Percentiles rank a stretch among this genome's conserved stretches.
phyloP scores from a whole-genome alignment of 2,113 vertebrate genomes.

The Syrrhaptes paradoxus region DNA sequence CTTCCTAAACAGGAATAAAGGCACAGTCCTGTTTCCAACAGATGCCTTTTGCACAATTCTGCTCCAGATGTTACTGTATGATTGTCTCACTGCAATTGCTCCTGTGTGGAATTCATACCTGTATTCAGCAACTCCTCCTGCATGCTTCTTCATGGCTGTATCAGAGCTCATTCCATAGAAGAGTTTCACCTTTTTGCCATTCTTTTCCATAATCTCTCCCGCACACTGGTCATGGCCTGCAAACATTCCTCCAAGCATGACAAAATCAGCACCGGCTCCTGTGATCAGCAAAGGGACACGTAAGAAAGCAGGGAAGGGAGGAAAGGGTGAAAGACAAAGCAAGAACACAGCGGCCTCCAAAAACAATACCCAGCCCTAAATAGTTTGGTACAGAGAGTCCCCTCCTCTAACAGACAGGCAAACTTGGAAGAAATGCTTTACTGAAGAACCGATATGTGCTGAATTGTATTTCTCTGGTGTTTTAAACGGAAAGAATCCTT shows the following conservation, averaged over 20 bases:
- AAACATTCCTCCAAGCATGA: conserved; percentile 98
- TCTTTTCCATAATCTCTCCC: conserved; percentile 90
- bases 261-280: conserved; percentile 97
- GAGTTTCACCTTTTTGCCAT: conserved; percentile 93
- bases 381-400: neutral
- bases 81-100: neutral
- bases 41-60: neutral
- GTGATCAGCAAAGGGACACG: neutral
- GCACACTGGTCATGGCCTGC: conserved; percentile 96
- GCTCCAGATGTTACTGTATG: neutral
- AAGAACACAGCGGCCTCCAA: neutral
- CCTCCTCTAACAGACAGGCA: neutral
- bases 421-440: neutral
- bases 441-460: neutral
- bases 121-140: conserved; percentile 93
- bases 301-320: neutral
- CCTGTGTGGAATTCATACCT: conserved; percentile 76
- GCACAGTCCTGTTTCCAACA: neutral
- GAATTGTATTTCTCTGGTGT: neutral
- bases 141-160: conserved; percentile 97
- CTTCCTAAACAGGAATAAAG: neutral
- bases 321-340: neutral
- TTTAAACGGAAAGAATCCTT: neutral
- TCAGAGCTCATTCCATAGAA: conserved; percentile 99
- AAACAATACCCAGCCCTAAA: neutral